Conservation (phyloP, 2,888 invertebrate genomes). For the Tridacna crocea region DNA sequence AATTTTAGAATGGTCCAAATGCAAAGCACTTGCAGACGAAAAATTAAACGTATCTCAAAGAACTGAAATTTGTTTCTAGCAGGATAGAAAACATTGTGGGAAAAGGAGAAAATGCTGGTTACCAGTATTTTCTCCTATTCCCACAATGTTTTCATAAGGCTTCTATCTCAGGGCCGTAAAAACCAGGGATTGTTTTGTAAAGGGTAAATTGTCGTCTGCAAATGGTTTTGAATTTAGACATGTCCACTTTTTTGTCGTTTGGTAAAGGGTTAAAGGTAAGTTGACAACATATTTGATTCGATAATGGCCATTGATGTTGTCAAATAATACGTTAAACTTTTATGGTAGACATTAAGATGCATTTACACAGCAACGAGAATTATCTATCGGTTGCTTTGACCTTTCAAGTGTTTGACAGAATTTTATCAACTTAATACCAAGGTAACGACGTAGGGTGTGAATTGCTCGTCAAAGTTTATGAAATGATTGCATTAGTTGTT, state of each 20-base stretch:
- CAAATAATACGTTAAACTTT: not conserved
- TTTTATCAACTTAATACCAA: constrained; percentile 12
- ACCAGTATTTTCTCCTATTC: not conserved
- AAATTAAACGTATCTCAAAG: too few species aligned
- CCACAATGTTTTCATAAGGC: too few species aligned
- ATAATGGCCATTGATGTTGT: not conserved
- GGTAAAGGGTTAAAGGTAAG: not conserved
- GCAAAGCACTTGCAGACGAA: too few species aligned
- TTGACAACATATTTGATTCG: not conserved
- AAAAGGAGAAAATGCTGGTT: not conserved
- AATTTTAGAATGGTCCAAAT: too few species aligned
- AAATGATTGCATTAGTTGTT: constrained; percentile 28
- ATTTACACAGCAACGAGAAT: not conserved
- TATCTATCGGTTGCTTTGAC: constrained; percentile 7
- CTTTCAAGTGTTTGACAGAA: not conserved
- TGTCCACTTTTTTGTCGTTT: too few species aligned
- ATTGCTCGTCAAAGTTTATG: constrained; percentile 17
- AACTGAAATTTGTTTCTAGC: too few species aligned
- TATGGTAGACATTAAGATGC: not conserved
- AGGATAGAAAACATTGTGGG: constrained; percentile 1
- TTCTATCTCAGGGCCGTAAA: too few species aligned
- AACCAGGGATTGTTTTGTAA: too few species aligned
- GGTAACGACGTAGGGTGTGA: constrained; percentile 5
- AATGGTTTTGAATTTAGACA: too few species aligned
- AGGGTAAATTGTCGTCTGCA: not conserved